Base-by-base conservation (phyloP, 1,140 invertebrate genomes). In the Drosophila lowei region DNA sequence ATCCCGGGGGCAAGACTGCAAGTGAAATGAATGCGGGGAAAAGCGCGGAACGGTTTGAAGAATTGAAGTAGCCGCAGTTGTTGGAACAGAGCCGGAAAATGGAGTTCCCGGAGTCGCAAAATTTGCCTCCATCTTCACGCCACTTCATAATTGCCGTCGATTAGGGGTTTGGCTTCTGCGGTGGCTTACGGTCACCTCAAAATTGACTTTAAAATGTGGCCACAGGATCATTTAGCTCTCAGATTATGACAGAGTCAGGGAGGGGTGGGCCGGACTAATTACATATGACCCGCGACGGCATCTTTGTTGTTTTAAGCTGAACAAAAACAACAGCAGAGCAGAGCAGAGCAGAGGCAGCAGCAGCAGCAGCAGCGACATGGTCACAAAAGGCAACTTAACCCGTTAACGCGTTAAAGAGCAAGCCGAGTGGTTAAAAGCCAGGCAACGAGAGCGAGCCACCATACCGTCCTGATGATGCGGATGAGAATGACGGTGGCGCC, bases 371-470 rank as follows among this genome's bases (percentile, higher is more conserved):
- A 13, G 2, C 34, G 34, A 68, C 43, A 56, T 68, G 63, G 54
- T 63, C 78, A 81, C 72, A 79, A 81, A 76, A 74, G 80, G 72
- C 77, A 86, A 86, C 80, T 85, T 85, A 85, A 81, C 80, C 80
- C 77, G 81, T 77, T 85, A 85, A 86, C 77, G 80, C 81, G 80
- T 85, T 85, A 85, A 85, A 85, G 77, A 85, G 80, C 81, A 66
- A 86, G 68, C 80, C 81, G 81, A 85, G 81, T 85, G 81, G 81
- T 80, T 85, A 85, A 85, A 86, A 85, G 81, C 81, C 63, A 50
- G 59, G 59, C 43, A 63, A 44, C 41, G 23, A 25, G 65, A 44
- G 5, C 3, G 50, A 49, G 9, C 43, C 23, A 25, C 23, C 23
- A 25, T 25, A 50, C 21, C 30, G 41, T 41, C 41, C 28, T 13